A percentile compares a stretch with the other conserved stretches of the same genome.
Conservation (phyloP, 2,113 vertebrate species). For the Callocephalon fimbriatum region DNA sequence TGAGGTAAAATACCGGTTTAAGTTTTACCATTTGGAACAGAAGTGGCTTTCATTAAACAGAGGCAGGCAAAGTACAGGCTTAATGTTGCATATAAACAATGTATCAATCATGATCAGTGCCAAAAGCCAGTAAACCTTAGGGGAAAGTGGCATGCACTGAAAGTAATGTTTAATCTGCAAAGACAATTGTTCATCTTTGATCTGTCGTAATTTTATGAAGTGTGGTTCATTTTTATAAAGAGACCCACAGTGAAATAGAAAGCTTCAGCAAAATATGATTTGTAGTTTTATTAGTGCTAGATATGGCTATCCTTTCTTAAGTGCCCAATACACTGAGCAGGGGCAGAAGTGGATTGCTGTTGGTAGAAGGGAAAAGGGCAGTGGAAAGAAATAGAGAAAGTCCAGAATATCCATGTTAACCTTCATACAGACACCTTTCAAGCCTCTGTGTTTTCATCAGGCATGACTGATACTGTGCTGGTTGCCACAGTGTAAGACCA, state of each 20-base stretch:
- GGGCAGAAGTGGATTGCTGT: not conserved
- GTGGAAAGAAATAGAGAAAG: not conserved
- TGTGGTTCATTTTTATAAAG: constrained; percentile 49
- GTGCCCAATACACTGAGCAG: not conserved
- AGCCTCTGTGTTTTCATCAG: not conserved
- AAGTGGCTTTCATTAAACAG: constrained; percentile 44
- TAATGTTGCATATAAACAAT: constrained; percentile 42
- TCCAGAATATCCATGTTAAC: not conserved
- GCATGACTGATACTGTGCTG: not conserved
- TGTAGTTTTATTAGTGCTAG: constrained; percentile 3
- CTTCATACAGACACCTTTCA: not conserved
- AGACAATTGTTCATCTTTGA: constrained; percentile 16
- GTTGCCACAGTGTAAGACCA: not conserved
- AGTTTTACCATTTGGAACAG: constrained; percentile 19
- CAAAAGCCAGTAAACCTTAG: constrained; percentile 3
- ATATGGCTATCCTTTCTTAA: not conserved
- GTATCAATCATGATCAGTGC: constrained; percentile 58
- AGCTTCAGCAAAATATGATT: not conserved
- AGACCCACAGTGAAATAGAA: constrained; percentile 31
- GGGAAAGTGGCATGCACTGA: not conserved
- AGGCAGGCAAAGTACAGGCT: constrained; percentile 35
- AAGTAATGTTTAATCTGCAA: constrained; percentile 8
- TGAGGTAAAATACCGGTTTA: constrained; percentile 36
- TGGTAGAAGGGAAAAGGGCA: not conserved
- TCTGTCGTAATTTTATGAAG: not conserved